These are phyloP conservation scores for Lithophane ornitopus DNA, from an alignment of 2,888 invertebrate genomes.

Conservation along the genomic window DNA sequence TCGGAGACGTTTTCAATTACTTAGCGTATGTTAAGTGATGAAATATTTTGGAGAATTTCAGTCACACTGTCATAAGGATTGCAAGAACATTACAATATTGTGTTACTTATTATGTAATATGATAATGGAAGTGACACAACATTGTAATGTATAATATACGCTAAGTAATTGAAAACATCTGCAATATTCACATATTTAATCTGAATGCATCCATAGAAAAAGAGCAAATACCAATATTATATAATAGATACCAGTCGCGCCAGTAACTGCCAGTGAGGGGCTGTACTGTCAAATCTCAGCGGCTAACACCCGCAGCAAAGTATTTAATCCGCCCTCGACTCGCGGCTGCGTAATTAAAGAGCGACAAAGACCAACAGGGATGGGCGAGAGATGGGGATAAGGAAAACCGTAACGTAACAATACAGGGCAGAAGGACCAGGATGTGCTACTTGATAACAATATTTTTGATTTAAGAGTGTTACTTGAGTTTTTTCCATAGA, in stretches of 20 bases:
- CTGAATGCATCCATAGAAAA: conserved; percentile 1
- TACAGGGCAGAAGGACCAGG: conserved; percentile 21
- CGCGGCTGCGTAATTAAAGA: conserved; percentile 71
- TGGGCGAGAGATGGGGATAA: conserved; percentile 3
- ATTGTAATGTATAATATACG: neutral
- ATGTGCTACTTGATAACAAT: neutral
- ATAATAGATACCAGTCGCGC: conserved; percentile 12
- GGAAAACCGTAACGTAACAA: neutral
- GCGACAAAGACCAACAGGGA: conserved; percentile 62
- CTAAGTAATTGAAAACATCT: conserved; percentile 23
- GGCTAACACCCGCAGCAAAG: conserved; percentile 66
- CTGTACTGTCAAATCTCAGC: conserved; percentile 46
- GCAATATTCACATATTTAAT: conserved; percentile 15
- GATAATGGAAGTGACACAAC: neutral
- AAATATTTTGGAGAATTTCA: neutral
- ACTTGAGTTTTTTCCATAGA: too few relatives aligned
- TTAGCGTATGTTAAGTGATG: neutral
- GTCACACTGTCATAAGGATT: neutral
- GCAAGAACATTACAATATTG: neutral
- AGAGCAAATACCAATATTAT: conserved; percentile 12
- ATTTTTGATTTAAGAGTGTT: too few relatives aligned
- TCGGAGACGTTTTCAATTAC: neutral
- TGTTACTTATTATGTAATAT: neutral
- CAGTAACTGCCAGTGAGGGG: conserved; percentile 26
- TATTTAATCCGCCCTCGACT: conserved; percentile 70